Evolutionary conservation across 2,113 vertebrate species (phyloP), one percentile per base, ranked within the genome.

Genomic region (Mormyrus iriodes): DNA sequence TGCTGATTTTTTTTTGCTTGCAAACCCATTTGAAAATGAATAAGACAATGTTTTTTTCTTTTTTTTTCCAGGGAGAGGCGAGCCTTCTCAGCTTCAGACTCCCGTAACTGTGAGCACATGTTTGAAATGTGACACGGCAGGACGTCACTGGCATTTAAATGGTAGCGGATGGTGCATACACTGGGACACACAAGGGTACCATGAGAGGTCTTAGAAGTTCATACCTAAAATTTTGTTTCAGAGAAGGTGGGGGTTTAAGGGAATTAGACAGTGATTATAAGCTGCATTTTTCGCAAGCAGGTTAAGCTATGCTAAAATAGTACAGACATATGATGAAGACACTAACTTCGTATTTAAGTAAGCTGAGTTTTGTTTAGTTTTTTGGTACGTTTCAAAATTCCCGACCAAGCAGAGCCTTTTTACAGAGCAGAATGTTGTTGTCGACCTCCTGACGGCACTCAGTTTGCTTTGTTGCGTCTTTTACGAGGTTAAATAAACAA

Each of bases 61-160:
- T 49, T 84, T 84, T 84, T 44, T 84, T 86, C 19, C 53, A 61
- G 19, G 17, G 51, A 86, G 17, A 48, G 19, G 35, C 35, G 49
- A 88, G 73, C 82, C 76, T 82, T 88, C 76, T 51, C 17, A 82
- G n/a, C 49, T 82, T 53, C 44, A 88, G 61, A 88, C 73, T 82
- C 46, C 12, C 9, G 15, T 88, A 88, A 88, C 88, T 82, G 31
- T 31, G 19, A 88, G 35, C 88, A 82, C 31, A 53, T 88, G 88
- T 82, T 52, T 88, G 65, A 82, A 52, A 82, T 53, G n/a, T 13
- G 73, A 82, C n/a, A 44, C 46, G 17, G 13, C n/a, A n/a, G 5
- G 86, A 10, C 15, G 7, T 39, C n/a, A 42, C 44, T 53, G 48
- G 21, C 55, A 61, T 61, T 61, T 61, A n/a, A 31, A 35, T 55